These are phyloP conservation scores for Zaprionus ornatus DNA, from an alignment of 1,140 invertebrate genomes.

Conservation along the genomic window DNA sequence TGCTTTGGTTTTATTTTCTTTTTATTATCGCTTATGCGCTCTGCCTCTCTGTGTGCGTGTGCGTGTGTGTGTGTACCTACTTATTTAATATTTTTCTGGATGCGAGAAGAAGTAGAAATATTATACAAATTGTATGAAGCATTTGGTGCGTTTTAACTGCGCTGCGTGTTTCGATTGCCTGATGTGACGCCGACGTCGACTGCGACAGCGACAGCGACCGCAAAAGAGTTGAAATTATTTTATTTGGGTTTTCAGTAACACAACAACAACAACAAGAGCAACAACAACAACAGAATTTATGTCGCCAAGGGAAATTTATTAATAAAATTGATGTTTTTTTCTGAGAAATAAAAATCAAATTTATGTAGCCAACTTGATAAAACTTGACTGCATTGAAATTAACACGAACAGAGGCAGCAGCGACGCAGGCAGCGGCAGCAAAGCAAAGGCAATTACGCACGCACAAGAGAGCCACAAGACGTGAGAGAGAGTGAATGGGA, in stretches of 20 bases:
- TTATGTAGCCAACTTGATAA: conserved; percentile 72
- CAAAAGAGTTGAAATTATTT: not conserved
- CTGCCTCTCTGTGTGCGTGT: conserved; percentile 12
- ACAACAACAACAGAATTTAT: conserved; percentile 53
- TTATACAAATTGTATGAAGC: conserved; percentile 72
- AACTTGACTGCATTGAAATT: conserved; percentile 41
- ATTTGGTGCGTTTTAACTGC: conserved; percentile 72
- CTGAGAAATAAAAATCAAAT: conserved; percentile 78
- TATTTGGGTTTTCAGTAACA: conserved; percentile 68
- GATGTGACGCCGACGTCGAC: conserved; percentile 37
- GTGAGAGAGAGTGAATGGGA: not conserved
- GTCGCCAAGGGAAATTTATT: conserved; percentile 67
- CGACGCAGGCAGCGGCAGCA: conserved; percentile 25
- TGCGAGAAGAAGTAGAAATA: conserved; percentile 44
- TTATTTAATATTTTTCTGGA: conserved; percentile 74
- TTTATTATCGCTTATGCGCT: conserved; percentile 56
- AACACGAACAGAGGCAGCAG: conserved; percentile 35
- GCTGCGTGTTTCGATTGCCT: conserved; percentile 76
- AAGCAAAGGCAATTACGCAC: conserved; percentile 66
- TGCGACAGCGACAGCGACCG: not conserved
- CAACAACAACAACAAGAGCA: conserved; percentile 19
- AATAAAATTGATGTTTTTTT: conserved; percentile 75
- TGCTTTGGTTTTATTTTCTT: conserved; percentile 80
- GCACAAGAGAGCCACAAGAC: conserved; percentile 34
- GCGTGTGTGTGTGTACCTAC: conserved; percentile 27